Base-by-base conservation (phyloP, 2,888 invertebrate species). In the Brachynemurus nebulosus region DNA sequence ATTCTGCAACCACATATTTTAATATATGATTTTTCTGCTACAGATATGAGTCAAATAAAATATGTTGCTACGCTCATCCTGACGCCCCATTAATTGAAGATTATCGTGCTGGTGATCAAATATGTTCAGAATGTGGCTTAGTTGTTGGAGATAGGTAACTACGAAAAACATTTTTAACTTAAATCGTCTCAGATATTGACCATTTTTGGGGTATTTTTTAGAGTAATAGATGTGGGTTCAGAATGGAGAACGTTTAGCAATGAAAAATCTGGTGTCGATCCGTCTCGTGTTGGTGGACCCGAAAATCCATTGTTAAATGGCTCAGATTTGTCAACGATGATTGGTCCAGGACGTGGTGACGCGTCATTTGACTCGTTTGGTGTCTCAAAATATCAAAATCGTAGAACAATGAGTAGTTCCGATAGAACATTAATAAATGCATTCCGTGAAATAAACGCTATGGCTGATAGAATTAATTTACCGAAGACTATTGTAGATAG, bases 191-290 rank as follows among this genome's bases (percentile, higher is more conserved):
- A n/a, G 11, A 30, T 30, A 30, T 18, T 5, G 38, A 33, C 16
- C 2, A 11, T 46, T 45, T 20, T 20, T 42, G 8, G 27, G 3
- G 14, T 14, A n/a, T 19, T n/a, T 37, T 54, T 12, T 63, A 92
- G 96, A 61, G 93, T 98, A 1, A 95, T 99, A 52, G 98, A 99
- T 67, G 98, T 99, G n/a, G 96, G 98, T 25, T 96, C 97, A 3
- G 98, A 99, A 67, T 99, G 98, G 98, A 77, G 98, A 62, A 98
- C 97, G 47, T 99, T 99, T 66, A 95, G 93, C 59, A 98, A 97
- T 63, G 98, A 99, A 61, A 96, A 95, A 59, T 82, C 85, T 43
- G 88, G 91, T 7, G 90, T 89, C 0, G 98, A 99, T 66, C 96
- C 97, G 4, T 95, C 95, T 67, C 95, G 98, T 85, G 98, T 99